Conservation (phyloP, 1,140 invertebrate genomes). For the honey bee (Apis mellifera) region Amel_HAv3.1 CM009932.2:12640001-12640500, state of each 20-base stretch:
- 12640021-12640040: conserved; percentile 77
- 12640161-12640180: conserved; percentile 73
- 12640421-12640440: too few relatives aligned
- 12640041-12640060: conserved; percentile 53
- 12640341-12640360: conserved; percentile 11
- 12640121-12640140: conserved; percentile 73
- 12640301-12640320: conserved; percentile 12
- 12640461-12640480: too few relatives aligned
- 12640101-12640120: conserved; percentile 63
- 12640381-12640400: conserved; percentile 24
- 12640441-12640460: conserved; percentile 1
- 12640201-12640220: conserved; percentile 76
- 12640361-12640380: conserved; percentile 17
- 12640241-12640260: conserved; percentile 52
- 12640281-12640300: neutral
- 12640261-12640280: conserved; percentile 20
- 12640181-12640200: conserved; percentile 68
- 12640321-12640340: conserved; percentile 57
- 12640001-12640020: conserved; percentile 77
- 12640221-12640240: conserved; percentile 73
- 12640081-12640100: conserved; percentile 34
- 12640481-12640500: conserved; percentile 22
- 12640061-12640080: conserved; percentile 3
- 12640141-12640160: conserved; percentile 42
- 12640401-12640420: neutral